Evolutionary conservation across 2,113 vertebrate genomes (phyloP).

Genomic region (Orthonyx spaldingii): DNA sequence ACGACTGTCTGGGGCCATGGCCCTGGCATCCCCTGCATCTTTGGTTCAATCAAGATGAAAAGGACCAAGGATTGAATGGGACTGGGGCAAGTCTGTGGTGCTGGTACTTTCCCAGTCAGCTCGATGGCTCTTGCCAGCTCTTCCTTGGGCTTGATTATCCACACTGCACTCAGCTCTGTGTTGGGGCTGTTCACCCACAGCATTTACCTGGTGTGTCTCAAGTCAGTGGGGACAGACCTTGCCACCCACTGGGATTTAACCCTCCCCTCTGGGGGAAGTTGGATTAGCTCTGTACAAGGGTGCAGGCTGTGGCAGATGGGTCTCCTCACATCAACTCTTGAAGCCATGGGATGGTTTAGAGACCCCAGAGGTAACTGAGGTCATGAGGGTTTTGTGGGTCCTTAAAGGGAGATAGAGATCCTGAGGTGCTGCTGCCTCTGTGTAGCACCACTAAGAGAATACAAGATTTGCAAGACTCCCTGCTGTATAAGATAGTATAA

Average conservation of each 20-base stretch:
- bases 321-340: neutral
- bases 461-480: neutral
- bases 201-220: neutral
- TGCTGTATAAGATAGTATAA: neutral
- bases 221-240: fast-evolving
- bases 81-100: neutral
- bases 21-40: fast-evolving
- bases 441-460: neutral
- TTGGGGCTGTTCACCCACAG: neutral
- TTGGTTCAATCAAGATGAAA: neutral
- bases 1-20: fast-evolving
- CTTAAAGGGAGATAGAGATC: neutral
- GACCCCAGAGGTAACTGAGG: neutral
- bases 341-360: neutral
- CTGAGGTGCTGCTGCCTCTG: neutral
- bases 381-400: neutral
- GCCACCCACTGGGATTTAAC: neutral
- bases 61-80: neutral
- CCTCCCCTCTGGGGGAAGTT: neutral
- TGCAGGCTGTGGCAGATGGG: neutral
- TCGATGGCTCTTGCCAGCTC: neutral
- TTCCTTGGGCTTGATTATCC: neutral
- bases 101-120: neutral
- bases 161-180: neutral
- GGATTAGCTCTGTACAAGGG: neutral